Evolutionary conservation across 23 tunicate species (phyloP).

Genomic region (Styela clava): DNA sequence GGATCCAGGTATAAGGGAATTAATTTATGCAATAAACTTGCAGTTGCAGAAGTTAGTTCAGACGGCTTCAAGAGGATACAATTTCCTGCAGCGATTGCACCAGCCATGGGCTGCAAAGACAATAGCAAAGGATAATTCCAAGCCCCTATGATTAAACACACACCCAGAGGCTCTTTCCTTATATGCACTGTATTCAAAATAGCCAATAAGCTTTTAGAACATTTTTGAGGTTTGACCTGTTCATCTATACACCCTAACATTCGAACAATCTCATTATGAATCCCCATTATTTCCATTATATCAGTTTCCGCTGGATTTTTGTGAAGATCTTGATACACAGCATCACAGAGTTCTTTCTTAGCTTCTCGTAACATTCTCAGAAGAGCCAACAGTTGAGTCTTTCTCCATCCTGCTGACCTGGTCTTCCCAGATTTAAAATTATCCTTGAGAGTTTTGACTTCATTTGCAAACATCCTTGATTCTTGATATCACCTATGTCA

Average conservation of each 20-base stretch:
- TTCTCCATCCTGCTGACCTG: slow-evolving; percentile 41
- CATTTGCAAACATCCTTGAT: neutral
- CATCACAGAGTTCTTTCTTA: slow-evolving; percentile 35
- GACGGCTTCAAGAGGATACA: slow-evolving; percentile 67
- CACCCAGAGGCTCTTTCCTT: slow-evolving; percentile 69
- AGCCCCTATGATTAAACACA: slow-evolving; percentile 56
- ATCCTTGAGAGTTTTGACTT: slow-evolving; percentile 19
- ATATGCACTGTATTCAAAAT: slow-evolving; percentile 20
- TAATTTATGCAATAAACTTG: slow-evolving; percentile 26
- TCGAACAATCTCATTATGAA: slow-evolving; percentile 42
- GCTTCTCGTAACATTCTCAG: slow-evolving; percentile 37
- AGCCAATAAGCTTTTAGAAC: slow-evolving; percentile 20
- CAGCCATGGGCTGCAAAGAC: slow-evolving; percentile 48
- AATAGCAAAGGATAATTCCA: slow-evolving; percentile 78
- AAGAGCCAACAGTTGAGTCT: slow-evolving; percentile 43
- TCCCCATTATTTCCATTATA: slow-evolving; percentile 37
- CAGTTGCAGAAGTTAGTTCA: slow-evolving; percentile 49
- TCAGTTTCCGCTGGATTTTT: slow-evolving; percentile 41
- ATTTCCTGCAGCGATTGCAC: slow-evolving; percentile 78
- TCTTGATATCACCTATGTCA: too few relatives aligned
- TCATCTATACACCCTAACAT: slow-evolving; percentile 37
- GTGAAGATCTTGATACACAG: slow-evolving; percentile 36
- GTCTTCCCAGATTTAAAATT: slow-evolving; percentile 49
- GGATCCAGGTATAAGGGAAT: slow-evolving; percentile 53
- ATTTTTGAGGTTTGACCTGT: slow-evolving; percentile 27